Evolutionary conservation across 2,113 vertebrate species (phyloP).

Genomic region (Apteryx mantelli): DNA sequence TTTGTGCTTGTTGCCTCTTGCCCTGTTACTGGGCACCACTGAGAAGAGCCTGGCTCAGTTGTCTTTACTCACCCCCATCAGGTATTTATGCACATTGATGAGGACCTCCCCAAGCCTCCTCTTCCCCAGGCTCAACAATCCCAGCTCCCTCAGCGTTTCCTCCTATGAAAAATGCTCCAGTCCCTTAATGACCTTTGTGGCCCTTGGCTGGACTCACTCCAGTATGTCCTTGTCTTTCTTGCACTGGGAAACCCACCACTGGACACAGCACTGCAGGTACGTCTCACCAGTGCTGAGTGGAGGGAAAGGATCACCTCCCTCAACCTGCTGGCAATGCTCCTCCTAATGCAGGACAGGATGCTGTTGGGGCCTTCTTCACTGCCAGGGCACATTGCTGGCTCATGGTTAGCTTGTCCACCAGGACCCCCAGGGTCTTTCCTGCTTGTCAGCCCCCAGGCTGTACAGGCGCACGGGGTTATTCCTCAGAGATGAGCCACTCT

Average conservation of each 20-base stretch:
- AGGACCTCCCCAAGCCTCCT: neutral
- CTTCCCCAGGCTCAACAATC: neutral
- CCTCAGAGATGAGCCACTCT: neutral
- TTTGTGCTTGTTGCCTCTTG: neutral
- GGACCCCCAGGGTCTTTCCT: neutral
- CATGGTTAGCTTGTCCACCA: neutral
- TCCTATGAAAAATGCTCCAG: neutral
- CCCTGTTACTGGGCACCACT: neutral
- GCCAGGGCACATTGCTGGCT: neutral
- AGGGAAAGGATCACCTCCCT: neutral
- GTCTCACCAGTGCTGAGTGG: neutral
- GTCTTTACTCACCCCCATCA: neutral
- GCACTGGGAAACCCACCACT: neutral
- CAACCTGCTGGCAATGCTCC: fast-evolving
- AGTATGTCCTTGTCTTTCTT: neutral
- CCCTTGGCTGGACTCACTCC: neutral
- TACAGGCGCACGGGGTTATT: neutral
- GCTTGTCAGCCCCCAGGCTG: neutral
- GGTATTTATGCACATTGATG: neutral
- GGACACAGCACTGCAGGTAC: neutral
- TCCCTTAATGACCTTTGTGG: neutral
- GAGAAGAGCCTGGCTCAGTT: neutral
- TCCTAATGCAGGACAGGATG: neutral
- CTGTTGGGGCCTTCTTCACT: neutral
- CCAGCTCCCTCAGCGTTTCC: neutral